Evolutionary conservation across 2,888 invertebrate species (phyloP), one percentile per base, ranked within the genome.

Genomic region (Acrocyrtus sp.): DNA sequence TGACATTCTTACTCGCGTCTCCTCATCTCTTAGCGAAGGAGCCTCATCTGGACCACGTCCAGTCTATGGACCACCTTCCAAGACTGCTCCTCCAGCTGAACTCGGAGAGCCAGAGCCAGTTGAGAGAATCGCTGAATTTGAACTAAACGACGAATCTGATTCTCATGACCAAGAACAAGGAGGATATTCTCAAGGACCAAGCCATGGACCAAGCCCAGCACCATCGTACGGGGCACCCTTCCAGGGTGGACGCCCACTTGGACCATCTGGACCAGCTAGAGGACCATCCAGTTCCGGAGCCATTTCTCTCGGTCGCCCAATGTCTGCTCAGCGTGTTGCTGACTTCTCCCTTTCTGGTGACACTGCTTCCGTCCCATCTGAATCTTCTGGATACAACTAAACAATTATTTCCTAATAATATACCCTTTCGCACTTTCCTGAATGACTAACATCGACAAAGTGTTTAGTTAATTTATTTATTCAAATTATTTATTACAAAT

Each of bases 1-100:
- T 53, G 69, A 72, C 48, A 66, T 80, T n/a, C 68, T 81, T 12
- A 43, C 70, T 63, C 75, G 79, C 53, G 80, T 81, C 22, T 72
- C 79, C 43, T 66, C 77, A 53, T 73, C 77, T 29, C 57, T 81
- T 27, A 74, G 76, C 43, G 66, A 62, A 22, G 69, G 63, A 19
- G 65, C 67, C 4, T 48, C 63, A 24, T 22, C 26, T n/a, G 61
- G 62, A 39, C 54, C 66, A 22, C 45, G 63, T 57, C 41, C 48
- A 24, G 21, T 43, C 5, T 65, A 72, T 43, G 73, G 75, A 2
- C 63, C 69, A 21, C 77, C 77, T 54, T 43, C 72, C 24, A 53
- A 41, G 3, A 43, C 53, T 12, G 34, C 53, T 21, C n/a, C n/a
- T n/a, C n/a, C n/a, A n/a, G 34, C 66, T 8, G 24, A 39, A 26